Percentiles rank a stretch among this genome's conserved stretches.
These are phyloP conservation scores for Phrynocephalus versicolor DNA, from an alignment of 2,113 vertebrate genomes.

Conservation along the genomic window DNA sequence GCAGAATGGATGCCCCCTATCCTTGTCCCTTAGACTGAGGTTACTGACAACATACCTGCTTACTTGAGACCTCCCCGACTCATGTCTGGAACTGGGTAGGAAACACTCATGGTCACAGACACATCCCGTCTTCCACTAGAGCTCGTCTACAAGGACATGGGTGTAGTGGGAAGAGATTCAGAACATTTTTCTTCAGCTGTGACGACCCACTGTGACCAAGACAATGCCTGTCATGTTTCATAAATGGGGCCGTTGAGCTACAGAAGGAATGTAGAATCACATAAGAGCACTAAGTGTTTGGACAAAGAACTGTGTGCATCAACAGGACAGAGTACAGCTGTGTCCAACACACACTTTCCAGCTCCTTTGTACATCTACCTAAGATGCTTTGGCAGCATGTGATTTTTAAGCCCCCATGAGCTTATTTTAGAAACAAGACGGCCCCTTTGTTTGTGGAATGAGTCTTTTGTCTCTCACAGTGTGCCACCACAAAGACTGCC, in stretches of 20 bases:
- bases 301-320: too few species aligned
- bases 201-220: not conserved
- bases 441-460: not conserved
- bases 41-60: not conserved
- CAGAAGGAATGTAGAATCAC: not conserved
- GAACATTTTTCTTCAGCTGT: not conserved
- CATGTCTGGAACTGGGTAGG: not conserved
- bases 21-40: not conserved
- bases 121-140: not conserved
- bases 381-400: constrained; percentile 16
- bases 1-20: not conserved
- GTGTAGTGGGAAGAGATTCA: not conserved
- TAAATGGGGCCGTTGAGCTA: not conserved
- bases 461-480: not conserved
- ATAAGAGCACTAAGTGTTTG: too few species aligned
- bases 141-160: too few species aligned
- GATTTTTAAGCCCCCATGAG: constrained; percentile 7
- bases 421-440: not conserved
- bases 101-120: not conserved
- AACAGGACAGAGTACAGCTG: not conserved
- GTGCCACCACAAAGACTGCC: not conserved
- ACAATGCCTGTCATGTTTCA: not conserved
- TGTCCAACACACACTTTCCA: not conserved
- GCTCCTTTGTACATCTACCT: not conserved
- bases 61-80: not conserved